These are phyloP conservation scores for Crotalus tigris DNA, from an alignment of 2,113 vertebrate genomes.

Conservation along the genomic window DNA sequence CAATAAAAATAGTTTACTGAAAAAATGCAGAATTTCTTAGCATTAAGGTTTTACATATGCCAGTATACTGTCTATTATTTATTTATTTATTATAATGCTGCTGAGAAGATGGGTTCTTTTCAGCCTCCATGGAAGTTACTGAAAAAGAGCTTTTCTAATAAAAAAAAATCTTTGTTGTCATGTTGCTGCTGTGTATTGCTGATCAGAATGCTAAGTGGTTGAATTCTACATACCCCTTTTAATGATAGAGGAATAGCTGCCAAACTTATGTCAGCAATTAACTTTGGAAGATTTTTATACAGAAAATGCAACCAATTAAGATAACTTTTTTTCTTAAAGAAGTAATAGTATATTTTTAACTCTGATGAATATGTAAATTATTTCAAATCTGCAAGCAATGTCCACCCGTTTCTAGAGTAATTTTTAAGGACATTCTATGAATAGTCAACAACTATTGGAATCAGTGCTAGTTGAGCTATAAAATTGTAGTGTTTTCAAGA, in stretches of 20 bases:
- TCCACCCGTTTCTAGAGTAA: neutral
- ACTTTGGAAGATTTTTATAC: conserved; percentile 67
- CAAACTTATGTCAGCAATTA: conserved; percentile 67
- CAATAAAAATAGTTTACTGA: neutral
- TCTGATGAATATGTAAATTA: conserved; percentile 7
- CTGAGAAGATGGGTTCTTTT: conserved; percentile 41
- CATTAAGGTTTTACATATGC: neutral
- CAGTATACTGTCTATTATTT: conserved; percentile 7
- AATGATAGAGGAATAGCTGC: conserved; percentile 59
- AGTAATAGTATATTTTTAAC: conserved; percentile 15
- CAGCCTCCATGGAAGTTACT: conserved; percentile 35
- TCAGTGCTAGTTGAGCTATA: neutral
- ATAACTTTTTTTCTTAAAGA: conserved; percentile 40
- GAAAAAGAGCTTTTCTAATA: conserved; percentile 67
- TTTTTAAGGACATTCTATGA: conserved; percentile 4
- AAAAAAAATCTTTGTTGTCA: conserved; percentile 65
- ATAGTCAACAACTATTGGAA: neutral
- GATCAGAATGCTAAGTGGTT: conserved; percentile 73
- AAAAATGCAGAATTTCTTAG: neutral
- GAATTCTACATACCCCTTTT: conserved; percentile 77
- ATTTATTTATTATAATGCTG: neutral
- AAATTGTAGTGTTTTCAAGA: conserved; percentile 9
- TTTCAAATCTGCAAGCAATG: neutral
- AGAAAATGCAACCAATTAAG: conserved; percentile 56
- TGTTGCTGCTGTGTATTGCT: conserved; percentile 66